Base-by-base conservation (phyloP, 1,140 invertebrate genomes). In the Lasioglossum albipes region DNA sequence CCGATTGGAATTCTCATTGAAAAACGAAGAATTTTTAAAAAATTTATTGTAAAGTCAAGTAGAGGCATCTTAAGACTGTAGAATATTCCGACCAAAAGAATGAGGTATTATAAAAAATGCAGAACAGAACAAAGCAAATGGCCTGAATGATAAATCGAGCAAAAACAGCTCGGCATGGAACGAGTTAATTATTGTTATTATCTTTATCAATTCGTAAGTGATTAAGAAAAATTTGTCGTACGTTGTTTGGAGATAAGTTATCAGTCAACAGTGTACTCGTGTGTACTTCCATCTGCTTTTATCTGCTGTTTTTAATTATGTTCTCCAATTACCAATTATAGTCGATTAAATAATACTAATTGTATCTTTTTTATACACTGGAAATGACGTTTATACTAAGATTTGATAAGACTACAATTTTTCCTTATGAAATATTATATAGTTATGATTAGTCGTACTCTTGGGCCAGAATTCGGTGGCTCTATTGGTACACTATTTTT, bases 401-500 rank as follows among this genome's bases (percentile, higher is more conserved):
- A 65, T 36, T 65, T 41, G 2, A 27, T 59, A 59, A 64, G 31
- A 82, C 52, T 12, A 41, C 7, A 20, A 1, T 31, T 59, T 89
- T 90, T 93, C 84, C 87, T 91, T 90, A 91, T 87, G 67, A 73
- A 82, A 70, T 22, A 71, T 57, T 27, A 69, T 85, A 83, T 90
- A 97, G 97, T 97, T 93, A 99, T 99, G 98, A 99, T 99, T 76
- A 99, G 98, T 92, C 94, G 98, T 90, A 99, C 98, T 7, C 92
- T 99, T 70, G 99, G 98, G 41, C 97, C 98, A 13, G 98, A 99
- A 94, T 99, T 99, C 94, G 98, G 98, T 12, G 98, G 99, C 42
- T 98, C 98, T 2, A 99, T 99, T 86, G 98, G 98, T 6, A 98
- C 98, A 0, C 93, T 99, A 49, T 99, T 99, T 94, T 99, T 99